Percentiles rank a stretch among this genome's conserved stretches.
Conservation (phyloP, 1,140 invertebrate genomes). For the Colletes gigas region DNA sequence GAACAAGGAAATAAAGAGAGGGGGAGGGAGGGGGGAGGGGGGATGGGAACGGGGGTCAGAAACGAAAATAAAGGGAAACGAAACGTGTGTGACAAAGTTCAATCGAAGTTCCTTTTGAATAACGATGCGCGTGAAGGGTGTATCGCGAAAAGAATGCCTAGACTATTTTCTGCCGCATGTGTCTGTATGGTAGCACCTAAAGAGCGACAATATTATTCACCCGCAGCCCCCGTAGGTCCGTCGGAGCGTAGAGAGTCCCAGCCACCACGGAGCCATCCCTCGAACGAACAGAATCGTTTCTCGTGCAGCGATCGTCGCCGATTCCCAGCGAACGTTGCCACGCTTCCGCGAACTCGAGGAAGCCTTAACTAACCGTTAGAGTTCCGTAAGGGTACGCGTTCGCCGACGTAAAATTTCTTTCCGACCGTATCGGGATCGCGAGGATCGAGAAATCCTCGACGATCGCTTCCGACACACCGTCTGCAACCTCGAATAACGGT, state of each 20-base stretch:
- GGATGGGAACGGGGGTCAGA: neutral
- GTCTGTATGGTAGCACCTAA: constrained; percentile 67
- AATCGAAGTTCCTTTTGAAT: constrained; percentile 75
- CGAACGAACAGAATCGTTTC: constrained; percentile 18
- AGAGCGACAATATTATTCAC: constrained; percentile 68
- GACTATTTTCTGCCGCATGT: constrained; percentile 72
- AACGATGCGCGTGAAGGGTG: constrained; percentile 62
- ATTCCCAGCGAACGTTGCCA: neutral
- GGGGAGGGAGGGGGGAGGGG: too few species aligned
- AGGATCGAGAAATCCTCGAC: neutral
- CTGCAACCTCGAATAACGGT: constrained; percentile 44
- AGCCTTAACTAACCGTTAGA: neutral
- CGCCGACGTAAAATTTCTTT: neutral
- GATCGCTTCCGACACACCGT: neutral
- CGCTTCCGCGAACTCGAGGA: neutral
- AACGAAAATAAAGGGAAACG: constrained; percentile 12
- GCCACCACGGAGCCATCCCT: constrained; percentile 27
- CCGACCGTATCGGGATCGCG: neutral
- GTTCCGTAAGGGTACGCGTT: neutral
- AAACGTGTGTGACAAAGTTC: constrained; percentile 65
- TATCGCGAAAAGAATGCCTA: constrained; percentile 66
- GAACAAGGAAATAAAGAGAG: neutral
- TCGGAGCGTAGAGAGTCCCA: constrained; percentile 40
- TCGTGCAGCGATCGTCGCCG: neutral
- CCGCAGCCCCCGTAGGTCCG: constrained; percentile 41